Base-by-base conservation (phyloP, 2,888 invertebrate species). In the Athetis lepigone region DNA sequence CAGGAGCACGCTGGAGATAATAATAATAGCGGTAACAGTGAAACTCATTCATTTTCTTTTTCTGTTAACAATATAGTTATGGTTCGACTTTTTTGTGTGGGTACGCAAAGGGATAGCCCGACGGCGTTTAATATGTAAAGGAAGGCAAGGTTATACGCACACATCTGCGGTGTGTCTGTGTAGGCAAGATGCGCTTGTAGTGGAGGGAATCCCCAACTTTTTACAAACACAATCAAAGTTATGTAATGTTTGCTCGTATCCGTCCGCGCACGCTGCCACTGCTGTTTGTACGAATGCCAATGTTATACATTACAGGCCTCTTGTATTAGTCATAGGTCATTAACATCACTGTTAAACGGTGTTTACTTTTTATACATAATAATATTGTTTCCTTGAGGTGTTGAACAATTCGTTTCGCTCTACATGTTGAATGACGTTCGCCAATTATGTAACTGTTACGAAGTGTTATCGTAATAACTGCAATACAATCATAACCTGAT, bases 191-290 rank as follows among this genome's bases (percentile, higher is more conserved):
- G 92, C 88, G 92, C 85, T 87, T 93, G 95, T 94, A 91, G 92
- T 94, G 85, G 91, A 92, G 95, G 95, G 95, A 93, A 92, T 95
- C 93, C 94, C 95, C 95, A 93, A 94, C 92, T 94, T 95, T 95
- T 95, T 95, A 95, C 94, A 91, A 94, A 95, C 95, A 94, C 94
- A 95, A 94, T 94, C 94, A 94, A 93, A 94, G 93, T 95, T 95
- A 94, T 95, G 94, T 94, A 94, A 94, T 93, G 93, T 93, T 93
- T 93, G 92, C 89, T 90, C 89, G 93, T 91, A 92, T 91, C 92
- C 92, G 93, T 88, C 90, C 89, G 85, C 90, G 88, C 88, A 86
- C 87, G 86, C 86, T 85, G 89, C 91, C 86, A 88, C 92, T 88
- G 90, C 90, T 92, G 90, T 92, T 92, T 92, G 91, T 91, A 90